These are phyloP conservation scores for Macropus fuliginosus DNA, from an alignment of 2,797 vertebrate genomes.

Conservation along the genomic window DNA sequence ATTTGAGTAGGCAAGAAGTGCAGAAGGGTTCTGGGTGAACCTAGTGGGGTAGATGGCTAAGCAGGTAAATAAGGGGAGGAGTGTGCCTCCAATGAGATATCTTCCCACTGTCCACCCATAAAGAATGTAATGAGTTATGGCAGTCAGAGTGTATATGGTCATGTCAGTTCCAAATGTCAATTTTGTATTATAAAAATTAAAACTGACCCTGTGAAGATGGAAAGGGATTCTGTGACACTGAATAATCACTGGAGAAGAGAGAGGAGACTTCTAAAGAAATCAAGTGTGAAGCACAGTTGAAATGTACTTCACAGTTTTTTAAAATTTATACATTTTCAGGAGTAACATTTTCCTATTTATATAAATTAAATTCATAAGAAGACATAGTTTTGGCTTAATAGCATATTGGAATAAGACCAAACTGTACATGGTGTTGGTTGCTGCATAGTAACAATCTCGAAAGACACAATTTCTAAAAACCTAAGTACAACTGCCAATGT, in stretches of 20 bases:
- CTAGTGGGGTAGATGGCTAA: neutral
- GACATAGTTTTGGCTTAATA: neutral
- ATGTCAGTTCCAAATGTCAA: neutral
- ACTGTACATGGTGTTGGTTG: neutral
- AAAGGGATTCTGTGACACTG: neutral
- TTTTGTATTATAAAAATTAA: neutral
- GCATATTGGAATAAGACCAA: neutral
- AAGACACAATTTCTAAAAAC: neutral
- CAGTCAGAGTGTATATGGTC: fast-evolving
- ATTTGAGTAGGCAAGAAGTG: neutral
- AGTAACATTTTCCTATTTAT: neutral
- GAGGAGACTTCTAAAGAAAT: neutral
- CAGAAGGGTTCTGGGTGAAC: neutral
- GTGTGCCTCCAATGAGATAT: neutral
- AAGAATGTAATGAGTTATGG: neutral
- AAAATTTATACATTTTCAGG: neutral
- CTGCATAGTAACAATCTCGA: neutral
- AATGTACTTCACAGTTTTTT: neutral
- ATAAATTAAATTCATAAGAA: neutral
- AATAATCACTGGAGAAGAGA: neutral
- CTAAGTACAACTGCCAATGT: neutral
- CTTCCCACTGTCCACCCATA: neutral
- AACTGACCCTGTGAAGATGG: neutral
- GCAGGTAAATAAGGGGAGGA: neutral
- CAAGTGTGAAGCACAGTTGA: neutral